phyloP scores from a whole-genome alignment of 2,113 vertebrate genomes.

The Gymnobelideus leadbeateri region DNA sequence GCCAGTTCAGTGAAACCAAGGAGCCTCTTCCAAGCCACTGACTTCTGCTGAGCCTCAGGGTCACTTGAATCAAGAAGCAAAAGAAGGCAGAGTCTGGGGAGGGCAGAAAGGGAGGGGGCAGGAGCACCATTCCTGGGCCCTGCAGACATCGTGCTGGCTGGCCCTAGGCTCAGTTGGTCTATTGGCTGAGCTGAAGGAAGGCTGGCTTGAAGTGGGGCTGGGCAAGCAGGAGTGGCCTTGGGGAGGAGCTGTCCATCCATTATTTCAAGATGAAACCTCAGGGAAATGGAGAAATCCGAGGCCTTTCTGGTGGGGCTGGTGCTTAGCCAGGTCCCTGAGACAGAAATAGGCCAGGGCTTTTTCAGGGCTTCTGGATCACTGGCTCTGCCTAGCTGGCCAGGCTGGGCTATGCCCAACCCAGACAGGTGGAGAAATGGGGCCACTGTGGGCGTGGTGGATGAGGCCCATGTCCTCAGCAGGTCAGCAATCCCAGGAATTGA shows the following conservation, averaged over 20 bases:
- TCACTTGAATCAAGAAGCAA: not conserved
- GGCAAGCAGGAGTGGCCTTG: not conserved
- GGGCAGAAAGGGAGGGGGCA: fast-evolving
- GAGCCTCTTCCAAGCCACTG: slow-evolving; percentile 21
- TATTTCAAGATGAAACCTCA: not conserved
- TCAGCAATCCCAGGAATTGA: not conserved
- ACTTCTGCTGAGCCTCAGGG: fast-evolving
- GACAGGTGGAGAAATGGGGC: not conserved
- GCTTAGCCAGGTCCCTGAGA: not conserved
- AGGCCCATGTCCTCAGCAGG: too few relatives aligned
- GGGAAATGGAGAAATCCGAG: too few relatives aligned
- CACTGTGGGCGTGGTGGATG: not conserved
- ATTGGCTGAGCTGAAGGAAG: slow-evolving; percentile 20
- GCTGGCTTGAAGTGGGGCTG: slow-evolving; percentile 42
- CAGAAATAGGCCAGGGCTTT: slow-evolving; percentile 63
- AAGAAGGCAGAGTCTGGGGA: too few relatives aligned
- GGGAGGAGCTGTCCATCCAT: not conserved
- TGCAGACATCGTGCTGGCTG: not conserved
- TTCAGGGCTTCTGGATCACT: slow-evolving; percentile 64
- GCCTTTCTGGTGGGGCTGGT: not conserved
- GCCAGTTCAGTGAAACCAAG: slow-evolving; percentile 32
- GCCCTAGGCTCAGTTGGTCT: not conserved
- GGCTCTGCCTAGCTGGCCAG: slow-evolving; percentile 16
- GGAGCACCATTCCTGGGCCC: not conserved
- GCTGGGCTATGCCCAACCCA: not conserved